These are phyloP conservation scores for Leucophenga varia DNA, from an alignment of 1,140 invertebrate genomes.

Conservation along the genomic window DNA sequence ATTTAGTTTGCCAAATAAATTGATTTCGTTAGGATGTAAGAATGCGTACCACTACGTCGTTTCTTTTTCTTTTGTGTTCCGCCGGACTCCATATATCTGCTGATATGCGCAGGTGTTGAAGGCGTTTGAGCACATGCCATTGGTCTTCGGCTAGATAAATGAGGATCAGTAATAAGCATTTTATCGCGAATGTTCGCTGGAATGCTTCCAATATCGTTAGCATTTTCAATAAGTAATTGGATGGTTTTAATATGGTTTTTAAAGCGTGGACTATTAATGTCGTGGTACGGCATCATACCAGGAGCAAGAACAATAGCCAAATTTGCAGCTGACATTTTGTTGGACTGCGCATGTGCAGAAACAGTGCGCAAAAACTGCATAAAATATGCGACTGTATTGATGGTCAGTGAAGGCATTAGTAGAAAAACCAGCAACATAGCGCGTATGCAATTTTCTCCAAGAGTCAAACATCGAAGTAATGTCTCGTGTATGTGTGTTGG, in stretches of 20 bases:
- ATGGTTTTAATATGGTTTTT: conserved; percentile 66
- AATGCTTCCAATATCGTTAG: conserved; percentile 70
- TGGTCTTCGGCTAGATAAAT: not conserved
- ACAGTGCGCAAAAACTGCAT: conserved; percentile 69
- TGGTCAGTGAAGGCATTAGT: conserved; percentile 64
- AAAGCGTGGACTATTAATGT: conserved; percentile 63
- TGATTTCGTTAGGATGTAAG: conserved; percentile 67
- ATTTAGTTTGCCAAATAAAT: conserved; percentile 5
- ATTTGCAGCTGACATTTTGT: conserved; percentile 81
- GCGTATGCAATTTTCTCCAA: conserved; percentile 37
- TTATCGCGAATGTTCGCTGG: conserved; percentile 61
- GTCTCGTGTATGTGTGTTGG: conserved; percentile 69
- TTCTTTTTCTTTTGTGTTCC: conserved; percentile 67
- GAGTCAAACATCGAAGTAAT: conserved; percentile 68
- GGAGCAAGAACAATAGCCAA: conserved; percentile 79
- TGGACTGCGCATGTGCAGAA: conserved; percentile 64
- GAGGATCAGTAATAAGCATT: not conserved
- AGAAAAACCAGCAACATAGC: conserved; percentile 64
- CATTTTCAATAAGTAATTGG: conserved; percentile 76
- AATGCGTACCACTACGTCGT: conserved; percentile 75
- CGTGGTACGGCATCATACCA: conserved; percentile 76
- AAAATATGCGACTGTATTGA: conserved; percentile 69
- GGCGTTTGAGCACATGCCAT: not conserved
- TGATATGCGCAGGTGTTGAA: not conserved
- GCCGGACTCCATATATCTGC: conserved; percentile 31